Conservation (phyloP, 2,113 vertebrate genomes). For the Progne subis region DNA sequence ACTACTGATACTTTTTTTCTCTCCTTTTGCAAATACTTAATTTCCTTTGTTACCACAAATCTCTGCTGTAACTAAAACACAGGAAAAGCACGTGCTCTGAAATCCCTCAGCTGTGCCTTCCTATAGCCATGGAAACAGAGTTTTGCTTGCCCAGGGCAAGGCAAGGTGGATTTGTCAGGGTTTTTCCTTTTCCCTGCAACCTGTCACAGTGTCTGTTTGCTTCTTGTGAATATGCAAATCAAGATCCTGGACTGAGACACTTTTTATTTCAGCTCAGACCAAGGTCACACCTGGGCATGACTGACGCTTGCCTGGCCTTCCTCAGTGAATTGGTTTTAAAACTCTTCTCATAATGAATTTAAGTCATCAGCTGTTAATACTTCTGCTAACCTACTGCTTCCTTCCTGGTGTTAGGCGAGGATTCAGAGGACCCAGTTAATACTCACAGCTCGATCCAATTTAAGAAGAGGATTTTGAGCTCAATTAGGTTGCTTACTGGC, state of each 20-base stretch:
- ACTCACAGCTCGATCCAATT: constrained; percentile 47
- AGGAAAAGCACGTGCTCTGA: constrained; percentile 14
- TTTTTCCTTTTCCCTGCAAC: background rate
- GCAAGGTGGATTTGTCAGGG: background rate
- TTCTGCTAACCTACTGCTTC: constrained; percentile 42
- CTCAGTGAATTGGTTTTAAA: background rate
- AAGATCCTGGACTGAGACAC: background rate
- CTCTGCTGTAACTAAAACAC: constrained; percentile 27
- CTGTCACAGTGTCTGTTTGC: background rate
- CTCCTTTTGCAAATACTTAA: background rate
- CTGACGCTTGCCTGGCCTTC: background rate
- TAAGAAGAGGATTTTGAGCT: constrained; percentile 57
- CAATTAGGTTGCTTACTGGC: constrained; percentile 1
- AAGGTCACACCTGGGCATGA: background rate
- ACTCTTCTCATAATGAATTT: constrained; percentile 20
- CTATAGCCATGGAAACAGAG: constrained; percentile 7
- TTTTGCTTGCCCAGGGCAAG: background rate
- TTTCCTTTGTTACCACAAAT: constrained; percentile 13
- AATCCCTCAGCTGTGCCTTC: background rate
- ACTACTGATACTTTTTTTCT: background rate
- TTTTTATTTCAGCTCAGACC: background rate
- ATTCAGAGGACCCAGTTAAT: constrained; percentile 50
- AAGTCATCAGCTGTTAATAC: constrained; percentile 57
- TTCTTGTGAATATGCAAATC: background rate
- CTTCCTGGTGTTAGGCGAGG: constrained; percentile 53